A percentile compares a stretch with the other conserved stretches of the same genome.
Evolutionary conservation across 2,113 vertebrate genomes (phyloP).

Genomic region (Notechis scutatus): DNA sequence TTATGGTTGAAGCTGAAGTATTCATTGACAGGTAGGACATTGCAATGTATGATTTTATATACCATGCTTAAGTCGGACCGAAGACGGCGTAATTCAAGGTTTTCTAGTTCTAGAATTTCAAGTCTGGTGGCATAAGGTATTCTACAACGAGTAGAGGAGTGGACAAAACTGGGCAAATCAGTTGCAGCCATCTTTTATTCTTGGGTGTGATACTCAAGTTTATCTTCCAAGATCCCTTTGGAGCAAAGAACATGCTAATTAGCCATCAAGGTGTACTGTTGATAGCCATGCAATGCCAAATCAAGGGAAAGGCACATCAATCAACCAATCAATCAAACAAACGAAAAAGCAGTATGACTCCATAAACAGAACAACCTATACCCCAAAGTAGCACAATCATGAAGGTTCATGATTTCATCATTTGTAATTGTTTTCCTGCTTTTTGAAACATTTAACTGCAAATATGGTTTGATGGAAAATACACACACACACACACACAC

Average conservation of each 20-base stretch:
- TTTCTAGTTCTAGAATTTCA: no score
- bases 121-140: no score
- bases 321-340: no score
- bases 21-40: no score
- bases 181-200: background rate
- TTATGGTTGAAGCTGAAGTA: no score
- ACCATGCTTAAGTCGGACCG: no score
- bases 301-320: background rate
- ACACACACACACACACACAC: no score
- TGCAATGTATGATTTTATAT: no score
- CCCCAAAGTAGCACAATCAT: background rate
- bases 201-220: background rate
- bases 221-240: background rate
- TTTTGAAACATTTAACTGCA: background rate
- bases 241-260: background rate
- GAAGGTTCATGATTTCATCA: background rate
- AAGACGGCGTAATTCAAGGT: no score
- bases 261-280: background rate
- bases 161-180: background rate
- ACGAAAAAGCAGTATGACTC: background rate
- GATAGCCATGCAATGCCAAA: background rate
- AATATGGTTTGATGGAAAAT: background rate
- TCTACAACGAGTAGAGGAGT: no score
- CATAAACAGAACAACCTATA: background rate
- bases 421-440: background rate